Evolutionary conservation across 2,113 vertebrate species (phyloP).

Genomic region (Symphodus melops): DNA sequence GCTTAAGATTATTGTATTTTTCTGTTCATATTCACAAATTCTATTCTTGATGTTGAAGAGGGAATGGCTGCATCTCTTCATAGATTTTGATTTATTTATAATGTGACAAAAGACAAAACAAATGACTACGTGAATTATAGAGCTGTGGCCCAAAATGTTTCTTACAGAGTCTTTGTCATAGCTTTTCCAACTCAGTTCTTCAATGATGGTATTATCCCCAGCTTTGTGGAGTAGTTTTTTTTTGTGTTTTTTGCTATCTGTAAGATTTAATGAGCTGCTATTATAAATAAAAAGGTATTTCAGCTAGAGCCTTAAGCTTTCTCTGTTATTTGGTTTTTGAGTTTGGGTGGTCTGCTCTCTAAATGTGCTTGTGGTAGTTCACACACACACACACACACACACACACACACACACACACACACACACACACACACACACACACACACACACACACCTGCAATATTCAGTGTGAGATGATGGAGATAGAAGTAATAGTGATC

Average conservation of each 20-base stretch:
- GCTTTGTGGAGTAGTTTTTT: background rate
- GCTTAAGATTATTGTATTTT: background rate
- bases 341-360: slow-evolving; percentile 43
- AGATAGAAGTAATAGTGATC: slow-evolving; percentile 43
- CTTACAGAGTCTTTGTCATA: background rate
- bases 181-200: background rate
- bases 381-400: slow-evolving; percentile 31
- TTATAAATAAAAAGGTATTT: background rate
- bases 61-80: background rate
- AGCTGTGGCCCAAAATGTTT: slow-evolving; percentile 17
- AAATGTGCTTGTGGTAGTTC: slow-evolving; percentile 18
- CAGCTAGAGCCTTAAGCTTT: background rate
- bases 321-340: background rate
- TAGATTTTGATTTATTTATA: slow-evolving; percentile 17
- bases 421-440: slow-evolving; percentile 36
- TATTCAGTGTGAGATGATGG: slow-evolving; percentile 46
- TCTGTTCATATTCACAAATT: background rate
- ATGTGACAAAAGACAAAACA: slow-evolving; percentile 23
- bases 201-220: background rate
- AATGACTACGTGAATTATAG: slow-evolving; percentile 12
- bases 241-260: background rate
- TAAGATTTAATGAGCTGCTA: background rate
- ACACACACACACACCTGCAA: slow-evolving; percentile 28
- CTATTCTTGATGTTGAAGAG: background rate
- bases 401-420: slow-evolving; percentile 41